A percentile compares a stretch with the other conserved stretches of the same genome.
Conservation (phyloP, 2,888 invertebrate species). For the Eumerus sabulonum region DNA sequence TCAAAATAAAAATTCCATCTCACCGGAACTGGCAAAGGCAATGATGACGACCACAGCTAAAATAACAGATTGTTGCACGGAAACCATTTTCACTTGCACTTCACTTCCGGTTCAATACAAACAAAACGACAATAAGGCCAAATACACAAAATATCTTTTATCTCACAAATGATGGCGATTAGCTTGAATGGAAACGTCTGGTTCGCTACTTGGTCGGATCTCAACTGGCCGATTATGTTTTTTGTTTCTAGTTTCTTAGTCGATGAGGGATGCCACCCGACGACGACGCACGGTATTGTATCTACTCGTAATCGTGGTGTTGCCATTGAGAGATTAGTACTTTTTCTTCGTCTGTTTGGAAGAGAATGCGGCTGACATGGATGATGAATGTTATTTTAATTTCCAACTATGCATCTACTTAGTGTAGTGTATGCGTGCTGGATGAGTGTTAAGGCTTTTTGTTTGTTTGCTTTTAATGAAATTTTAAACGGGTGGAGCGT, state of each 20-base stretch:
- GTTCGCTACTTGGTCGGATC: slow-evolving; percentile 59
- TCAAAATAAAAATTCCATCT: slow-evolving; percentile 30
- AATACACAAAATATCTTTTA: slow-evolving; percentile 18
- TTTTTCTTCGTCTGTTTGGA: slow-evolving; percentile 13
- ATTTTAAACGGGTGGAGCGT: too few species aligned
- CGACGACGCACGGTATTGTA: slow-evolving; percentile 12
- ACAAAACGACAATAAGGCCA: slow-evolving; percentile 21
- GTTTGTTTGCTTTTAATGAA: too few species aligned
- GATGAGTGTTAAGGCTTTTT: too few species aligned
- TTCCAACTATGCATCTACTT: not conserved
- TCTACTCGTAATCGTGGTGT: slow-evolving; percentile 43
- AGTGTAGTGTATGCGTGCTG: too few species aligned
- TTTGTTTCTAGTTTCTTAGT: slow-evolving; percentile 59
- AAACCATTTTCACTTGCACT: slow-evolving; percentile 71
- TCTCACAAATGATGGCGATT: not conserved
- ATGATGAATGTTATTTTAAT: slow-evolving; percentile 31
- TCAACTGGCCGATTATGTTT: slow-evolving; percentile 57
- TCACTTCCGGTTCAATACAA: slow-evolving; percentile 3
- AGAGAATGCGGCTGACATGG: slow-evolving; percentile 11
- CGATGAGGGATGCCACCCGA: slow-evolving; percentile 44
- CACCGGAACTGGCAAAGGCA: slow-evolving; percentile 74
- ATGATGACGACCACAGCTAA: slow-evolving; percentile 73
- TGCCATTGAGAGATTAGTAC: not conserved
- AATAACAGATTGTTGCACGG: slow-evolving; percentile 71
- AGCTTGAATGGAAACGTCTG: slow-evolving; percentile 46